Base-by-base conservation (phyloP, 2,888 invertebrate genomes). In the Drosophila setosimentum region DNA sequence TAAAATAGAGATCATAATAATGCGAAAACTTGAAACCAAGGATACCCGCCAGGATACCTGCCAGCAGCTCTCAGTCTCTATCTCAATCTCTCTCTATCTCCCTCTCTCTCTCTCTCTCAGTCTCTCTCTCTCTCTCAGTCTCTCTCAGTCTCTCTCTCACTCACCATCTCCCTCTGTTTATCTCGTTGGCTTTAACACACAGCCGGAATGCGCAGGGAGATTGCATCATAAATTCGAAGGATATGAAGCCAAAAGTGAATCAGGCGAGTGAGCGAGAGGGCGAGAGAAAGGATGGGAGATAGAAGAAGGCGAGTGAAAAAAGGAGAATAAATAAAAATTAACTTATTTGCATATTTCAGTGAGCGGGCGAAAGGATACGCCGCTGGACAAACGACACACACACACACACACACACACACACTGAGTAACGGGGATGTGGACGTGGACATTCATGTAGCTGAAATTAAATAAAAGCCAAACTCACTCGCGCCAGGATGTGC, bases 311-410 rank as follows among this genome's bases (percentile, higher is more conserved):
- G 57, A 24, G 53, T 68, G 32, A 63, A 66, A 60, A 69, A 67
- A 63, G 62, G 59, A 82, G 76, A 73, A 76, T 69, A 78, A 87
- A 85, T 87, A 89, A 85, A 89, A 89, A 85, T 89, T 87, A 89
- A 89, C 90, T 88, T 89, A 85, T 85, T 85, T 85, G 83, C 90
- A 89, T 87, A 87, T 89, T 85, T 87, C 75, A 85, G 83, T 69
- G 58, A 77, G 83, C 83, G 89, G 77, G 80, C 71, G 77, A 84
- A 83, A 84, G 83, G 88, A 88, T 80, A 80, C 53, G 68, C 62
- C 35, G 42, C 67, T 80, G 76, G 80, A 72, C 72, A 62, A 48
- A 53, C 73, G 33, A 59, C 59, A 72, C 33, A 37, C 40, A 50
- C 35, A 27, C 35, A 24, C 13, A 18, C 45, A 54, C 40, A 18